Evolutionary conservation across 1,140 invertebrate species (phyloP).

Genomic region (Muscidifurax raptorellus): DNA sequence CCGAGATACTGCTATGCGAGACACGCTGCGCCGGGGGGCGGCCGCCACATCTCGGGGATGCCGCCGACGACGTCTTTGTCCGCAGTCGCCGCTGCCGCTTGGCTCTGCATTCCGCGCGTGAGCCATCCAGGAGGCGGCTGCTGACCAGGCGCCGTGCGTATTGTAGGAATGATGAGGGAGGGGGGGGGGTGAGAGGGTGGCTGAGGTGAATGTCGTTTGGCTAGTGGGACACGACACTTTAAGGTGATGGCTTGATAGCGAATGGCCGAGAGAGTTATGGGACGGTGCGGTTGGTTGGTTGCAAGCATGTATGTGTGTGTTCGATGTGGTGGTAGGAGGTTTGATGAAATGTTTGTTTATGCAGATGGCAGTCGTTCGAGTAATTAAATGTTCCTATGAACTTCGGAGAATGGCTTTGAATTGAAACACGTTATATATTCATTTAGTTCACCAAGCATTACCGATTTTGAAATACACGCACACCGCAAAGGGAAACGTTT

Average conservation of each 20-base stretch:
- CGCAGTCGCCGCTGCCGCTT: neutral
- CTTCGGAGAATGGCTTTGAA: too few relatives aligned
- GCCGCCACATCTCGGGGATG: slow-evolving; percentile 1
- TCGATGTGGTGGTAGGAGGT: neutral
- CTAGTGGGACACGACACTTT: slow-evolving; percentile 1
- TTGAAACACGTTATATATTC: too few relatives aligned
- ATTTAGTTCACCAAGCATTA: too few relatives aligned
- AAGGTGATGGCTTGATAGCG: slow-evolving; percentile 1
- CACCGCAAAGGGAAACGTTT: too few relatives aligned
- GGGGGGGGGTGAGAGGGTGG: neutral
- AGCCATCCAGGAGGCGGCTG: neutral
- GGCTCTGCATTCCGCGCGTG: neutral
- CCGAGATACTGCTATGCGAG: slow-evolving; percentile 10
- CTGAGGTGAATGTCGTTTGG: neutral
- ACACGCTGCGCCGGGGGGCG: neutral
- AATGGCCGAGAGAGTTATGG: neutral
- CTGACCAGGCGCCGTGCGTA: neutral
- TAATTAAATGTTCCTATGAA: too few relatives aligned
- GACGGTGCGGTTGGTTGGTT: neutral
- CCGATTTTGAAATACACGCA: too few relatives aligned
- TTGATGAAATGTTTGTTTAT: neutral
- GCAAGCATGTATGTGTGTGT: neutral
- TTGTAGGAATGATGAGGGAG: neutral
- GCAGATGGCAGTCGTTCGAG: neutral
- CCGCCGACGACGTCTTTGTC: slow-evolving; percentile 10